phyloP scores from a whole-genome alignment of 2,888 invertebrate genomes.

The Neria commutata region DNA sequence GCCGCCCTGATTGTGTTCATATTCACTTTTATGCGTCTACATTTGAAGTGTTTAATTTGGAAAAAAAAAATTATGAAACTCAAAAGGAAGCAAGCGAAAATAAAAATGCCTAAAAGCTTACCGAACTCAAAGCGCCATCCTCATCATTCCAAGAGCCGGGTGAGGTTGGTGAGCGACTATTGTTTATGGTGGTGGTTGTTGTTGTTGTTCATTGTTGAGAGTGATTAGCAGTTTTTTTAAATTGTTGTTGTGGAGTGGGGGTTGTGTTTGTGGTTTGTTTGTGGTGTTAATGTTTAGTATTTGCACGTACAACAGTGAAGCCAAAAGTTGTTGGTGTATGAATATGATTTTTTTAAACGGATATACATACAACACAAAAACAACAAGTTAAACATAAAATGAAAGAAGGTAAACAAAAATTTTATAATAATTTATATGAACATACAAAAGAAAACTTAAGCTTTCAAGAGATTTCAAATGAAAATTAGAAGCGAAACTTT shows the following conservation, averaged over 20 bases:
- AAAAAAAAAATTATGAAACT: conserved; percentile 23
- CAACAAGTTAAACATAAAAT: conserved; percentile 33
- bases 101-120: conserved; percentile 38
- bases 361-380: conserved; percentile 34
- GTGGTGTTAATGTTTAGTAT: conserved; percentile 8
- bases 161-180: conserved; percentile 60
- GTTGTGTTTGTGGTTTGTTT: conserved; percentile 34
- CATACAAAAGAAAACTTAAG: conserved; percentile 36
- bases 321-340: conserved; percentile 29
- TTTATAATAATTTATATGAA: conserved; percentile 38
- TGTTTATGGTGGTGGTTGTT: conserved; percentile 14
- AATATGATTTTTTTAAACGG: conserved; percentile 28
- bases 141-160: conserved; percentile 62
- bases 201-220: conserved; percentile 2
- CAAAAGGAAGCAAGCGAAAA: not conserved
- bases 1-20: conserved; percentile 42
- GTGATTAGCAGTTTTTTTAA: conserved; percentile 10
- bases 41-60: conserved; percentile 8
- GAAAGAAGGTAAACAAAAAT: conserved; percentile 29
- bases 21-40: conserved; percentile 56
- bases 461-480: no score
- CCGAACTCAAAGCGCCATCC: conserved; percentile 58
- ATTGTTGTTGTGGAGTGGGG: conserved; percentile 22
- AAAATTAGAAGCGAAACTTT: conserved; percentile 11
- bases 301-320: no score